These are phyloP conservation scores for Sesia bembeciformis DNA, from an alignment of 2,888 invertebrate genomes.

Conservation along the genomic window DNA sequence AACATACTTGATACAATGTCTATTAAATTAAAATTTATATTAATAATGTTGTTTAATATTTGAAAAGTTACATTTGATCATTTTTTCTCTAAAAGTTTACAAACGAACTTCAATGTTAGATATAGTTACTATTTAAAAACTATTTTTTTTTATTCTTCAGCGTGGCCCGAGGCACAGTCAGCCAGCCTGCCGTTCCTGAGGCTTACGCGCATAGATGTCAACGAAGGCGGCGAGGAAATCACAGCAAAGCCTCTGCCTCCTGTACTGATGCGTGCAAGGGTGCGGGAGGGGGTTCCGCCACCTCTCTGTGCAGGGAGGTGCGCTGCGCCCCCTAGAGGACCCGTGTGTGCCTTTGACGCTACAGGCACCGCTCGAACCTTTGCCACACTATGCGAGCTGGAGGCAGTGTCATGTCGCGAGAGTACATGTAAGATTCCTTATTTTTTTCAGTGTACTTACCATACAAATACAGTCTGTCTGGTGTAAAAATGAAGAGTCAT, in stretches of 20 bases:
- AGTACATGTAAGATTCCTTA: conserved; percentile 67
- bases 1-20: too few relatives aligned
- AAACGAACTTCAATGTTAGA: too few relatives aligned
- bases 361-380: conserved; percentile 72
- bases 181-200: conserved; percentile 44
- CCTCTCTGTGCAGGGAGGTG: conserved; percentile 58
- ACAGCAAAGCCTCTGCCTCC: conserved; percentile 24
- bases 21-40: too few relatives aligned
- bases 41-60: too few relatives aligned
- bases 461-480: background rate
- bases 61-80: too few relatives aligned
- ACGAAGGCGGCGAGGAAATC: conserved; percentile 15
- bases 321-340: conserved; percentile 57
- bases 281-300: conserved; percentile 56
- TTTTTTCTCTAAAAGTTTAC: too few relatives aligned
- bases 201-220: conserved; percentile 34
- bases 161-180: conserved; percentile 40
- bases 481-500: too few relatives aligned
- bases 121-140: too few relatives aligned
- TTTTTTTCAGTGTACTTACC: background rate
- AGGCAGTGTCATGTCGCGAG: conserved; percentile 71
- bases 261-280: conserved; percentile 34
- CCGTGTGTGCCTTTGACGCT: conserved; percentile 75
- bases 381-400: conserved; percentile 72
- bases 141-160: conserved; percentile 25